phyloP scores from a whole-genome alignment of 2,888 invertebrate genomes.

The Lochmaea capreae region DNA sequence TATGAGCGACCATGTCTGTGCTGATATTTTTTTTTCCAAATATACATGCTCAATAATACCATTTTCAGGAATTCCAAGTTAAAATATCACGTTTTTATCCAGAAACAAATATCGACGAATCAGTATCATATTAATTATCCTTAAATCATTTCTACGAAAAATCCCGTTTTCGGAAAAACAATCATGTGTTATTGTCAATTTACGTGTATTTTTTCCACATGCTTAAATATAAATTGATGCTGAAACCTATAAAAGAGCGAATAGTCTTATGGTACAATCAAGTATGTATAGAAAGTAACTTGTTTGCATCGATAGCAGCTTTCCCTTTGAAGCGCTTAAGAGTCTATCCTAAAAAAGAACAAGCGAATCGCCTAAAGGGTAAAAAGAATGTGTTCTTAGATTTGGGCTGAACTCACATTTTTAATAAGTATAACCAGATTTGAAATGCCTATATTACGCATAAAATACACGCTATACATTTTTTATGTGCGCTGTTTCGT shows the following conservation, averaged over 20 bases:
- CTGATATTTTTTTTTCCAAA: no score
- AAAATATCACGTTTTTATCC: no score
- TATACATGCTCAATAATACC: no score
- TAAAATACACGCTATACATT: slow-evolving; percentile 28
- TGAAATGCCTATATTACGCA: slow-evolving; percentile 25
- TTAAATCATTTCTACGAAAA: no score
- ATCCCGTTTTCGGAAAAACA: no score
- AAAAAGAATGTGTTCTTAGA: slow-evolving; percentile 18
- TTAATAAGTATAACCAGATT: slow-evolving; percentile 23
- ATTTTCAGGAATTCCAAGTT: no score
- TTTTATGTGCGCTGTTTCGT: slow-evolving; percentile 24
- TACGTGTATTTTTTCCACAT: neutral
- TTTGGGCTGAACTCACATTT: slow-evolving; percentile 26
- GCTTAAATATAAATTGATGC: slow-evolving; percentile 30
- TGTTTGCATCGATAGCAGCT: slow-evolving; percentile 40
- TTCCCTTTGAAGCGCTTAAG: slow-evolving; percentile 30
- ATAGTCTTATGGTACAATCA: slow-evolving; percentile 41
- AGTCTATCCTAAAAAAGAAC: slow-evolving; percentile 29
- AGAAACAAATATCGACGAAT: no score
- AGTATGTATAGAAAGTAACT: slow-evolving; percentile 42
- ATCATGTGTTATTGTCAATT: neutral
- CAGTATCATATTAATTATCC: no score
- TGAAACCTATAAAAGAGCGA: slow-evolving; percentile 31
- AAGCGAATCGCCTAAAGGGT: slow-evolving; percentile 16
- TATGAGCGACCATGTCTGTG: no score